Percentiles rank a stretch among this genome's conserved stretches.
Conservation (phyloP, 2,888 invertebrate genomes). For the Ceriagrion tenellum region DNA sequence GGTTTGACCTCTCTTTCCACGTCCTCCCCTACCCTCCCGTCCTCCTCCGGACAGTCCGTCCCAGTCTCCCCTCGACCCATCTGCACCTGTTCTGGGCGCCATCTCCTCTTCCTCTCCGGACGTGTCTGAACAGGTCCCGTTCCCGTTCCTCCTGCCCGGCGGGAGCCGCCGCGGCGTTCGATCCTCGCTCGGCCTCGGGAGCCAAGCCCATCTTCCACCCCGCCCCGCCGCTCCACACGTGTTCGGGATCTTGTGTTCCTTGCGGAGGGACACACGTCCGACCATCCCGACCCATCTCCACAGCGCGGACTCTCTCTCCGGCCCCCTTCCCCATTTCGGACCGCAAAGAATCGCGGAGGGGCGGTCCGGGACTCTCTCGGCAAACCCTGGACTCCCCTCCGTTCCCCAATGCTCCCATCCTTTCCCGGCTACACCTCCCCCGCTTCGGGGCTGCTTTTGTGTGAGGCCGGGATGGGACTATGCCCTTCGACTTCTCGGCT, state of each 20-base stretch:
- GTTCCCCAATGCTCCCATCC: neutral
- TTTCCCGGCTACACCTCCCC: neutral
- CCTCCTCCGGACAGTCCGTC: neutral
- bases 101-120: neutral
- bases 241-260: neutral
- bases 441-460: neutral
- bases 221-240: neutral
- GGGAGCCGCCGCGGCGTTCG: neutral
- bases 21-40: neutral
- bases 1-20: neutral
- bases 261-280: neutral
- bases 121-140: slow-evolving; percentile 42
- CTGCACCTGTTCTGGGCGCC: slow-evolving; percentile 33
- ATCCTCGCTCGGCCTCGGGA: neutral
- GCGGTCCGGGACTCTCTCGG: neutral
- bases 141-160: neutral
- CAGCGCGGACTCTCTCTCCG: neutral
- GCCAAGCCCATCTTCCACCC: neutral
- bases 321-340: too few species aligned
- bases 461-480: neutral
- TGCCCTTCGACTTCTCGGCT: neutral
- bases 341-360: neutral
- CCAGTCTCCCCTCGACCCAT: neutral
- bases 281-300: slow-evolving; percentile 20
- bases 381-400: neutral